Base-by-base conservation (phyloP, 2,888 invertebrate species). In the Pachliopta kotzebuea region DNA sequence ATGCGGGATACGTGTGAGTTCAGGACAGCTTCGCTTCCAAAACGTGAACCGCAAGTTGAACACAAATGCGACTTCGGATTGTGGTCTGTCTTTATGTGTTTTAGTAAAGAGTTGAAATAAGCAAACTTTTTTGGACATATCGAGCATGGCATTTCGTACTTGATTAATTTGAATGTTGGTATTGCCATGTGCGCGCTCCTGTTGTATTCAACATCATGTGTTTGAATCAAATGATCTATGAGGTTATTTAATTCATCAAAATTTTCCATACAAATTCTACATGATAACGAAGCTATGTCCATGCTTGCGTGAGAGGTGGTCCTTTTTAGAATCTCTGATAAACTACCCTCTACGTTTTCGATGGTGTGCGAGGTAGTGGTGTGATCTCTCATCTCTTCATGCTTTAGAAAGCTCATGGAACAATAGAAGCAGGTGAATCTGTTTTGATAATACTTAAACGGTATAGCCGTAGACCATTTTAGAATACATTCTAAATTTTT, bases 361-460 rank as follows among this genome's bases (percentile, higher is more conserved):
- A 74, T 71, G 0, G 71, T 62, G 63, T 76, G 71, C 57, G 71
- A 56, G 14, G 60, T 64, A 0, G 68, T 65, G 4, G 73, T 74
- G 42, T 79, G 80, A 4, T 74, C 71, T 60, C 70, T 71, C 31
- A 76, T 23, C 50, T 67, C 62, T 62, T 76, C 73, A 57, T 75
- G 71, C 59, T 80, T 69, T 11, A 66, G 62, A 31, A 74, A 77
- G 66, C 74, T 73, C 65, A 75, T 72, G 0, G 75, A 70, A 57
- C 83, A 83, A 56, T 77, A 77, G 60, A 80, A 79, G 63, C 81
- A 82, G 17, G 75, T 71, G 56, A 79, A 82, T 63, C 71, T 70
- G 60, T 77, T 77, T 67, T 74, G 76, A 59, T 73, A 77, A 55
- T 74, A 79, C n/a, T 78, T 78, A 29, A 83, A 83, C 0, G 81